Base-by-base conservation (phyloP, 1,140 invertebrate species). In the Hypsibius dujardini region DNA sequence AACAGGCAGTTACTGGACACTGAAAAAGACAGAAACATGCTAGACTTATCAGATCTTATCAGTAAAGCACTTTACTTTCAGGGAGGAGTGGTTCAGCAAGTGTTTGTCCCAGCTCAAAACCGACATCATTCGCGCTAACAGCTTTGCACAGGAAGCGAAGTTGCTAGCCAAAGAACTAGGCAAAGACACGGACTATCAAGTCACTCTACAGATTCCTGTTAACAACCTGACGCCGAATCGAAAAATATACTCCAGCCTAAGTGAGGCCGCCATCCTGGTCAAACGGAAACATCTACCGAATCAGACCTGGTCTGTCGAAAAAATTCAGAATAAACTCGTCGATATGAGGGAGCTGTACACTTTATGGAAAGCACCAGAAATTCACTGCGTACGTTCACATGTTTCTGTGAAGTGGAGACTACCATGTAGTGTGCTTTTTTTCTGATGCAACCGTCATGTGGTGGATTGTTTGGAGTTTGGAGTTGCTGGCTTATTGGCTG, bases 271-370 rank as follows among this genome's bases (percentile, higher is more conserved):
- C 1, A 96, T 98, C 76, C 84, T 95, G 76, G 92, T 97, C n/a
- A 90, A 91, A 78, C 85, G 91, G 70, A 82, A 82, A 72, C 85
- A 85, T n/a, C 86, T 87, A 70, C 76, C 75, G 69, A 78, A 75
- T 75, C 93, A 97, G 81, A 89, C 97, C 67, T 98, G 94, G 94
- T 91, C 89, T 0, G 92, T 97, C 89, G 93, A 97, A 79, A 97
- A 98, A 82, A 82, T 98, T 74, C 93, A 98, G 82, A 95, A 96
- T 80, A 95, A 96, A 80, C 83, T 98, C 62, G 88, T 97, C 73
- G 94, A 97, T 79, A 98, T 98, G 95, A 82, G 95, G 46, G 95
- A 98, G 75, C 87, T 95, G 84, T 97, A 95, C 80, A 89, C 93
- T 77, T 93, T 97, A 70, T 84, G 87, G 77, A 88, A 88, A 73